Evolutionary conservation across 2,113 vertebrate species (phyloP), one percentile per base, ranked within the genome.

Genomic region (Accipiter cooperii): DNA sequence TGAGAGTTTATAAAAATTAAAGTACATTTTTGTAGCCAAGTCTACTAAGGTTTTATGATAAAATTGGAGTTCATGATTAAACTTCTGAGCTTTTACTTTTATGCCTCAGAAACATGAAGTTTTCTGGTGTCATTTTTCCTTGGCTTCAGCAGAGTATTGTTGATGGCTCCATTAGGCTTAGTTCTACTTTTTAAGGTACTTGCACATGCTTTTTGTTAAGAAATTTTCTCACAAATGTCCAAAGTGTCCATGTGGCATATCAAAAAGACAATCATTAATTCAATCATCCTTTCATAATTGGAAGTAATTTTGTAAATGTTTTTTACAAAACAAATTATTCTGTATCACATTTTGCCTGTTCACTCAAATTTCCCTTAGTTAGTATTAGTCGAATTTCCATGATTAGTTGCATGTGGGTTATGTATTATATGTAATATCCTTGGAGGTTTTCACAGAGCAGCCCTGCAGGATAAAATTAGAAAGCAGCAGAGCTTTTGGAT

Each of bases 1-100:
- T 91, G 34, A 80, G 34, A 69, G 40, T 92, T 91, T 84, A 63
- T 93, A 84, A 88, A 93, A 96, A 76, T 46, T 40, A n/a, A 90
- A 87, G 68, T 51, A 86, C 24, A 12, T 84, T 90, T 93, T 83
- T 73, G 21, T 74, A 66, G 44, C 31, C 26, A 70, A 25, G 10
- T 63, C 63, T 81, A 0, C 61, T 88, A 70, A 80, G 33, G 55
- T 47, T 90, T 94, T 88, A 28, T 90, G 63, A 74, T 89, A 84
- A 94, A 90, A 78, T 42, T 68, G 38, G 38, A 68, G 12, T 28
- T 81, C 3, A 8, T 82, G 4, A 89, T 87, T 89, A 54, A 49
- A 89, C 74, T 83, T 93, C n/a, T 64, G 33, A 82, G 26, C 20
- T 93, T 93, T 87, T 65, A 63, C 21, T 90, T 89, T 82, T 64